phyloP scores from a whole-genome alignment of 1,140 invertebrate genomes.

The Lordiphosa stackelbergi region DNA sequence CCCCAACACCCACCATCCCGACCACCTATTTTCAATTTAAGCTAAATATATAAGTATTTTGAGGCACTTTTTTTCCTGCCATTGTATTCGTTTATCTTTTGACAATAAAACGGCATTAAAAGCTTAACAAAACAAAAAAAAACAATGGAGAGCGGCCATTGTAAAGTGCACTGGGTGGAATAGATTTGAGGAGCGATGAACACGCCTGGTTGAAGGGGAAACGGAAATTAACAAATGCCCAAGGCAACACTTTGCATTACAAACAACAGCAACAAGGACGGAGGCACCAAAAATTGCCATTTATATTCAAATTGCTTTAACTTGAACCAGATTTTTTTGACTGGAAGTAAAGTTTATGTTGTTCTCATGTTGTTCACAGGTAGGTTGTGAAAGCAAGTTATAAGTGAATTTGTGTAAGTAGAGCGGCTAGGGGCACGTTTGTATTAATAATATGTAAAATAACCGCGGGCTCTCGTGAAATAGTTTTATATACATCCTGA shows the following conservation, averaged over 20 bases:
- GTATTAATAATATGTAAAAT: no score
- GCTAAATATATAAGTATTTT: constrained; percentile 28
- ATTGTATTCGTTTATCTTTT: constrained; percentile 57
- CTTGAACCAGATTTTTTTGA: constrained; percentile 32
- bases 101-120: constrained; percentile 67
- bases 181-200: background rate
- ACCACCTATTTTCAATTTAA: constrained; percentile 20
- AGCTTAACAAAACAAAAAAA: constrained; percentile 43
- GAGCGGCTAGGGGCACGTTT: no score
- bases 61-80: constrained; percentile 30
- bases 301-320: constrained; percentile 64
- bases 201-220: constrained; percentile 18
- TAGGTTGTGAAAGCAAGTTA: constrained; percentile 10
- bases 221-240: constrained; percentile 67
- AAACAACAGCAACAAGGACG: constrained; percentile 17
- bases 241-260: constrained; percentile 54
- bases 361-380: constrained; percentile 6
- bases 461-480: no score
- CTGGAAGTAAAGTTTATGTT: background rate
- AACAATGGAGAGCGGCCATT: constrained; percentile 32
- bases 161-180: constrained; percentile 2
- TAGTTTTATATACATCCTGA: no score
- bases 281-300: constrained; percentile 40
- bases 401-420: constrained; percentile 12
- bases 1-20: no score